These are phyloP conservation scores for Ciconia boyciana DNA, from an alignment of 2,113 vertebrate species.

Conservation along the genomic window DNA sequence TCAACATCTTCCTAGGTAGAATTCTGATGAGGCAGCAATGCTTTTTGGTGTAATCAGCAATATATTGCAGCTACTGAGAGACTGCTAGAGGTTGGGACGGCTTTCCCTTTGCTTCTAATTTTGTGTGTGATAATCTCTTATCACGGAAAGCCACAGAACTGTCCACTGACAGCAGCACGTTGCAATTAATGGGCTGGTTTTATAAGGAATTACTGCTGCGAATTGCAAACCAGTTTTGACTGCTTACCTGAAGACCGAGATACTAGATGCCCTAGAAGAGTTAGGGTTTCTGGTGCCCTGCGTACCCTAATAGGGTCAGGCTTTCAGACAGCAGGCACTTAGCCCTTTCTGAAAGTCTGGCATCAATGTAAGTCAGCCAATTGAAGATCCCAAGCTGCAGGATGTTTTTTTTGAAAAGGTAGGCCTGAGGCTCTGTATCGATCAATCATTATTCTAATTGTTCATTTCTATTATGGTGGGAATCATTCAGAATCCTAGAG, in stretches of 20 bases:
- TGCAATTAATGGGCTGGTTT: background rate
- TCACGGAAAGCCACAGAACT: background rate
- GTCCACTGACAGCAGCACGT: background rate
- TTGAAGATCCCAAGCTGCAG: background rate
- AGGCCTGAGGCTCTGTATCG: background rate
- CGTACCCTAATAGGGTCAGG: background rate
- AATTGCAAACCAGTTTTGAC: background rate
- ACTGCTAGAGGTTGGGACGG: background rate
- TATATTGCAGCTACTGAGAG: background rate
- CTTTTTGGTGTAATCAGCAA: background rate
- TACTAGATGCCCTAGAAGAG: background rate
- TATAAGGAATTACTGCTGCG: background rate
- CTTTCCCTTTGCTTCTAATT: background rate
- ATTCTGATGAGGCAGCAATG: background rate
- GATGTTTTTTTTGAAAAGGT: background rate
- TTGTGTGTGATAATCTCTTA: background rate
- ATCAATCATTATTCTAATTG: conserved; percentile 66
- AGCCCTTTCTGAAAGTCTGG: background rate
- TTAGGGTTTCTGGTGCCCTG: background rate
- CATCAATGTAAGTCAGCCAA: background rate
- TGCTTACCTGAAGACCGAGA: background rate
- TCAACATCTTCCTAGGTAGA: background rate
- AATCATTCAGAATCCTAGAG: conserved; percentile 63
- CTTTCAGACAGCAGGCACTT: background rate
- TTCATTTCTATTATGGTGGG: conserved; percentile 57